These are phyloP conservation scores for Lagopus muta DNA, from an alignment of 2,113 vertebrate species.

Conservation along the genomic window DNA sequence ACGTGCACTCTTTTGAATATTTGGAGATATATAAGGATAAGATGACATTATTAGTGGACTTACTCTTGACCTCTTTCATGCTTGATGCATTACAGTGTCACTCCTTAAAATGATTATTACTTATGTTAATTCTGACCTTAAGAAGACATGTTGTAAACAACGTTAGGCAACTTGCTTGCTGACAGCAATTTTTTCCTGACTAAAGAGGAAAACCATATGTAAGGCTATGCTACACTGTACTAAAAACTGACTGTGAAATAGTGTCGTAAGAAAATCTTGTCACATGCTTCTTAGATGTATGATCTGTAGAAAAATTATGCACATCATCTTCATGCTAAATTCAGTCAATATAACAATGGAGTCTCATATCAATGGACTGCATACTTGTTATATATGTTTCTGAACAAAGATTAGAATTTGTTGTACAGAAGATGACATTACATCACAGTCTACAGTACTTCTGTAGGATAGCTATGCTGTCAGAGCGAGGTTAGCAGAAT, in stretches of 20 bases:
- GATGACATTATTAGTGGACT: neutral
- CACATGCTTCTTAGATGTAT: neutral
- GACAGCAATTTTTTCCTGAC: conserved; percentile 27
- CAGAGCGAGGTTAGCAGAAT: neutral
- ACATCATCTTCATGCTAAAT: neutral
- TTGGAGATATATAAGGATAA: conserved; percentile 6
- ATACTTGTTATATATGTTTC: neutral
- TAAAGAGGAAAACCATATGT: neutral
- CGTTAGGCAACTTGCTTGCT: conserved; percentile 44
- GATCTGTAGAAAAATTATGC: neutral
- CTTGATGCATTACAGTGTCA: conserved; percentile 46
- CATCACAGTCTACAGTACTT: neutral
- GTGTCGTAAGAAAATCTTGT: neutral
- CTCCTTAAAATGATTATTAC: conserved; percentile 49
- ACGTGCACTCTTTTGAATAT: neutral
- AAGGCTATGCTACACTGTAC: neutral
- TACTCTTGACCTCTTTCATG: conserved; percentile 46
- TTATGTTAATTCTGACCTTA: conserved; percentile 64
- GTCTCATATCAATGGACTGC: neutral
- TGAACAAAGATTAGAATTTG: neutral
- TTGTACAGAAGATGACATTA: neutral
- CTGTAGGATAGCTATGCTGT: neutral
- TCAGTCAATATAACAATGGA: neutral
- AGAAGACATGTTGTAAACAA: conserved; percentile 46
- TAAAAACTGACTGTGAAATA: neutral